Evolutionary conservation across 2,113 vertebrate species (phyloP), one percentile per base, ranked within the genome.

Genomic region (Istiophorus platypterus): DNA sequence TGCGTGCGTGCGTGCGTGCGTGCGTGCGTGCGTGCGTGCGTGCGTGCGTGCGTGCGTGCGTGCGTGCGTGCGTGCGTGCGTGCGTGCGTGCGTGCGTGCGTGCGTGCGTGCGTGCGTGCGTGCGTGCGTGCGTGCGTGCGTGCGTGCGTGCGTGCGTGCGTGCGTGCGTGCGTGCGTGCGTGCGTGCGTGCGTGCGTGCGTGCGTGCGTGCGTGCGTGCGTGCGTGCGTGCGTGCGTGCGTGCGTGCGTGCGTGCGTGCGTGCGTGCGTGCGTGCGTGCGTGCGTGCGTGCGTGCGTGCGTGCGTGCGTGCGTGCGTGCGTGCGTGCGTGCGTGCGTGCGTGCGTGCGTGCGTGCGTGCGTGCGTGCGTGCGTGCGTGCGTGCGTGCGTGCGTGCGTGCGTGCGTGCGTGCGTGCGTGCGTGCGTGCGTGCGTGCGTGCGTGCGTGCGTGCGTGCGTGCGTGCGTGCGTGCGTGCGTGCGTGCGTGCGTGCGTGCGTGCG

Each of bases 391-490:
- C 6, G 31, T 34, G 31, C 6, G 31, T 34, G 31, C 6, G 31
- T 34, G 31, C 6, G 31, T 34, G 31, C 6, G 31, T 34, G 31
- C 6, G 31, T 34, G 31, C 6, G 31, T 34, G 31, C 6, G 31
- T 34, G 31, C 6, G 31, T 34, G 31, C 6, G 31, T 34, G 31
- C 6, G 31, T 34, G 31, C 6, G 31, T 34, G 31, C 6, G 31
- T 34, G 31, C 6, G 76, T 79, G 57, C 39, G 62, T 56, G 27
- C 59, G 51, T 74, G 15, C 29, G 45, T 13, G 24, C 42, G 51
- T 45, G 64, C 72, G 12, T 59, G 49, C 37, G 29, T n/a, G 62
- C 39, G 20, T 79, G 57, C 39, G 62, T 56, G 27, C 59, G 51
- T 74, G 15, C 26, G 45, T 18, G 24, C 34, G 51, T 45, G 64